phyloP scores from a whole-genome alignment of 2,797 vertebrate genomes.

The Xenops minutus region DNA sequence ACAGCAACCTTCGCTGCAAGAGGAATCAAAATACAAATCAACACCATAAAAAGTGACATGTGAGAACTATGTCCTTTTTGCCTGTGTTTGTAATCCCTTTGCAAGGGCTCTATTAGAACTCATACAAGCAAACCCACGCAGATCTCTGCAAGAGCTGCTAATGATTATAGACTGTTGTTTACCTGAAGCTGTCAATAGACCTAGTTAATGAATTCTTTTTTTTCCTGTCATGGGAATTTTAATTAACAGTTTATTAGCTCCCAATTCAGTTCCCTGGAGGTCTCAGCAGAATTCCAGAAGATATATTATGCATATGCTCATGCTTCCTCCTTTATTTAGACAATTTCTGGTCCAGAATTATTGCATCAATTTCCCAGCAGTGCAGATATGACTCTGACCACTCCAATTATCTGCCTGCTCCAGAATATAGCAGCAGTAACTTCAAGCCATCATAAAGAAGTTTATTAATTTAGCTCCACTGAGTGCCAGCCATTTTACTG shows the following conservation, averaged over 20 bases:
- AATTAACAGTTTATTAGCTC: conserved; percentile 52
- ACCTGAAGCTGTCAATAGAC: conserved; percentile 45
- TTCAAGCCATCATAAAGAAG: conserved; percentile 18
- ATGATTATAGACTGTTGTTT: conserved; percentile 36
- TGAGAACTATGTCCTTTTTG: conserved; percentile 4
- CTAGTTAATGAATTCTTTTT: conserved; percentile 4
- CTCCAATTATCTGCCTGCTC: conserved; percentile 42
- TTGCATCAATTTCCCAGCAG: conserved; percentile 7
- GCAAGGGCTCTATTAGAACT: neutral
- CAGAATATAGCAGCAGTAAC: neutral
- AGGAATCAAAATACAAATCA: conserved; percentile 66
- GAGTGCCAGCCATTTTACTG: conserved; percentile 1
- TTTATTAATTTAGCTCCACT: conserved; percentile 50
- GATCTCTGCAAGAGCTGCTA: neutral
- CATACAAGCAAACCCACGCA: neutral
- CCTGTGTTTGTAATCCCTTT: neutral
- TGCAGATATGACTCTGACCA: conserved; percentile 20
- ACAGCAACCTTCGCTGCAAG: conserved; percentile 19
- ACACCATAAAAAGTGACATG: conserved; percentile 20
- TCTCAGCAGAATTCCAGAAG: neutral
- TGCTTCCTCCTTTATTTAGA: conserved; percentile 18
- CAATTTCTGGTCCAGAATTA: conserved; percentile 36
- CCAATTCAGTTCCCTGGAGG: neutral
- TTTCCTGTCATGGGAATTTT: conserved; percentile 2
- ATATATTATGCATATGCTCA: neutral